Conservation (phyloP, 2,113 vertebrate genomes). For the Caranx ignobilis region DNA sequence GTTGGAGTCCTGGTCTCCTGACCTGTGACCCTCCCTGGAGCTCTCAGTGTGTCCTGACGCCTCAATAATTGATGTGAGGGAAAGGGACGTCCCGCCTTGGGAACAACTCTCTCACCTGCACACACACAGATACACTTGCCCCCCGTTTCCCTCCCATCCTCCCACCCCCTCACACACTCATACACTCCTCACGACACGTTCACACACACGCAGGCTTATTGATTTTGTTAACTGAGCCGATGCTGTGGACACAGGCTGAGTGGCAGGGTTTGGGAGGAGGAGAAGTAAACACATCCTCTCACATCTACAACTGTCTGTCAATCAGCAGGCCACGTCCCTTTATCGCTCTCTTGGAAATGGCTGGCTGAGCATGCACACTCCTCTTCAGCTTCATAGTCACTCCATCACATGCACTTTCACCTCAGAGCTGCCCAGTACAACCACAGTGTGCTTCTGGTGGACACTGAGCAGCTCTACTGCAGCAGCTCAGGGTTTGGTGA, state of each 20-base stretch:
- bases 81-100: conserved; percentile 69
- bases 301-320: conserved; percentile 23
- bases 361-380: no score
- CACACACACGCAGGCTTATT: conserved; percentile 81
- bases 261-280: conserved; percentile 41
- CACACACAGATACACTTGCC: conserved; percentile 37
- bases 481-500: neutral
- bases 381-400: conserved; percentile 1
- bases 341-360: neutral
- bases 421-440: neutral
- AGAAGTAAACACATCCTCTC: conserved; percentile 50
- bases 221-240: conserved; percentile 87
- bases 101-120: conserved; percentile 69
- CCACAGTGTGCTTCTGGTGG: neutral
- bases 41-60: conserved; percentile 71
- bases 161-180: conserved; percentile 25
- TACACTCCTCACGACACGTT: conserved; percentile 71
- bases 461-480: neutral
- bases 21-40: conserved; percentile 78
- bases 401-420: neutral
- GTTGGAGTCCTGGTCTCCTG: conserved; percentile 66
- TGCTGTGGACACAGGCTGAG: conserved; percentile 59
- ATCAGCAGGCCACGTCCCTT: neutral
- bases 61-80: conserved; percentile 85
- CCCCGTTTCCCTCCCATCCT: neutral